Conservation (phyloP, 2,888 invertebrate genomes). For the Andrena trimmerana region DNA sequence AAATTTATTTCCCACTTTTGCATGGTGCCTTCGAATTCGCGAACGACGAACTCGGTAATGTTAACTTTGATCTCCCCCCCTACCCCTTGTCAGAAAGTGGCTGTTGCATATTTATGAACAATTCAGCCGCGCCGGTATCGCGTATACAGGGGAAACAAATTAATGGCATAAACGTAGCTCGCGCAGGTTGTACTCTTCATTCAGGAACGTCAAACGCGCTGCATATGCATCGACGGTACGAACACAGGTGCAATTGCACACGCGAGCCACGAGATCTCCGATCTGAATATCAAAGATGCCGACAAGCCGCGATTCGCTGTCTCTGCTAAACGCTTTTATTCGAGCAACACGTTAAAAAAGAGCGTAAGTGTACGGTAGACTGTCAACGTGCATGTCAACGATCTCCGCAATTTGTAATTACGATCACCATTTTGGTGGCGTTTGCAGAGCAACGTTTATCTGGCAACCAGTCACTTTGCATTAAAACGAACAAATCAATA, state of each 20-base stretch:
- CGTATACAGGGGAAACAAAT: slow-evolving; percentile 47
- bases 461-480: not conserved
- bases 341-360: not conserved
- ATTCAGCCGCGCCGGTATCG: slow-evolving; percentile 37
- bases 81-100: slow-evolving; percentile 12
- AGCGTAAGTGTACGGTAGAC: not conserved
- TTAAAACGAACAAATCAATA: not conserved
- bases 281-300: slow-evolving; percentile 76
- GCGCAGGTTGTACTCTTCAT: slow-evolving; percentile 49
- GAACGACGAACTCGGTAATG: slow-evolving; percentile 9
- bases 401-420: not conserved
- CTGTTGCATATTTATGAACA: slow-evolving; percentile 54
- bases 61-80: slow-evolving; percentile 13
- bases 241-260: slow-evolving; percentile 53
- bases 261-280: slow-evolving; percentile 58
- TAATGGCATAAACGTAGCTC: slow-evolving; percentile 59
- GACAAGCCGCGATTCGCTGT: slow-evolving; percentile 38
- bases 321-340: slow-evolving; percentile 29
- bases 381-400: slow-evolving; percentile 24
- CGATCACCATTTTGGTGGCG: not conserved
- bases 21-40: not conserved
- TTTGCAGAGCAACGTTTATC: not conserved
- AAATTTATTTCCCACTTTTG: not conserved
- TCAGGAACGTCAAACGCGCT: slow-evolving; percentile 46
- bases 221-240: slow-evolving; percentile 46